These are phyloP conservation scores for Psophia crepitans DNA, from an alignment of 2,113 vertebrate species.

Conservation along the genomic window DNA sequence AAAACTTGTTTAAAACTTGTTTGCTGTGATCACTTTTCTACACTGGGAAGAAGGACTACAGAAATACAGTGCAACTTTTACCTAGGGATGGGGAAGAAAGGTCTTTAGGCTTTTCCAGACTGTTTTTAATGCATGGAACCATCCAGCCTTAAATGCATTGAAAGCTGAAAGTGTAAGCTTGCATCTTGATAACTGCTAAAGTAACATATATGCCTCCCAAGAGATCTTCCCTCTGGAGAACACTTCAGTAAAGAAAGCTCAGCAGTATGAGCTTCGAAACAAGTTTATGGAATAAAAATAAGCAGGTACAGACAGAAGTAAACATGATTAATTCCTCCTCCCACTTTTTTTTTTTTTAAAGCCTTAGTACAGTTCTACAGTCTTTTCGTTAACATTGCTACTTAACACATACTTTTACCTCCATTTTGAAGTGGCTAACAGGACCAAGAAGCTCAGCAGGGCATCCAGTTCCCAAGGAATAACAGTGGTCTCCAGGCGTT, in stretches of 20 bases:
- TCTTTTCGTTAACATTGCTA: neutral
- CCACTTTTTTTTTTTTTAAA: neutral
- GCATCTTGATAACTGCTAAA: neutral
- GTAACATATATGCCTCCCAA: neutral
- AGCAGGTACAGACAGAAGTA: neutral
- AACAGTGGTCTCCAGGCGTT: fast-evolving
- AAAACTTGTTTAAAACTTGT: too few relatives aligned
- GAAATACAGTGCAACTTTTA: neutral
- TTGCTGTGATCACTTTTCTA: neutral
- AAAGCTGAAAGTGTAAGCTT: neutral
- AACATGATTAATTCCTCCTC: neutral
- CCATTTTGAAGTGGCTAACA: neutral
- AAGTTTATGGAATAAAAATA: neutral
- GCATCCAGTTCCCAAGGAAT: neutral
- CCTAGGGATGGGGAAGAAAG: neutral
- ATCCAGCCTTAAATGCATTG: neutral
- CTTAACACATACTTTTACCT: neutral
- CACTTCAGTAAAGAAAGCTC: neutral
- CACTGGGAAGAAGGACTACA: neutral
- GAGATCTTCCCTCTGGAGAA: neutral
- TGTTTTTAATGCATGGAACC: neutral
- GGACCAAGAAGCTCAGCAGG: neutral
- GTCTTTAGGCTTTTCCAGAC: neutral
- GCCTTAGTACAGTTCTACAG: neutral
- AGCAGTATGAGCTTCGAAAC: neutral